Evolutionary conservation across 2,797 vertebrate genomes (phyloP).

Genomic region (Galagoides demidoff): DNA sequence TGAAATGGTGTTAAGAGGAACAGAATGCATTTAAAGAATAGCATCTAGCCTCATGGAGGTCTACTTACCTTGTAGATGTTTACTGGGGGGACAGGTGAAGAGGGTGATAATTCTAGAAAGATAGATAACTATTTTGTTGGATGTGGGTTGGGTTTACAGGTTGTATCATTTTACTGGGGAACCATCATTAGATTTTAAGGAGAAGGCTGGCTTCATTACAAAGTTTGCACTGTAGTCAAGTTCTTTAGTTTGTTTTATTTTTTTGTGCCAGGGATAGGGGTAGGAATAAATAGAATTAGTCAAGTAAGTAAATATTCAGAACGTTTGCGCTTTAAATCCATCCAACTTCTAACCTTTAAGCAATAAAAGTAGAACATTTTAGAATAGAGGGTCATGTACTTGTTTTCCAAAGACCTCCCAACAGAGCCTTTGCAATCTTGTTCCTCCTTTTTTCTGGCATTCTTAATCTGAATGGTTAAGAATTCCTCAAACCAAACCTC

Average conservation of each 20-base stretch:
- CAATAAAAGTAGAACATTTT: not conserved
- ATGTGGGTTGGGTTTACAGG: not conserved
- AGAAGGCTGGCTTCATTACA: not conserved
- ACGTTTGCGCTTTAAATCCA: not conserved
- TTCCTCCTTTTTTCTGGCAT: not conserved
- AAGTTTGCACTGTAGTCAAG: not conserved
- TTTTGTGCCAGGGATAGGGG: not conserved
- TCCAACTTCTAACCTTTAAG: not conserved
- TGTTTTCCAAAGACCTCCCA: not conserved
- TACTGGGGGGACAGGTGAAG: not conserved
- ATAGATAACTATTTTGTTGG: not conserved
- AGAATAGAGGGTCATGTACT: not conserved
- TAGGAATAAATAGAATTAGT: not conserved
- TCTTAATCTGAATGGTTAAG: not conserved
- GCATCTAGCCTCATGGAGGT: not conserved
- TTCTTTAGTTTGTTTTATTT: not conserved
- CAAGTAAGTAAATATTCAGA: not conserved
- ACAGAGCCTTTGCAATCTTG: not conserved
- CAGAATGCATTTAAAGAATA: not conserved
- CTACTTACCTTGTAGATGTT: not conserved
- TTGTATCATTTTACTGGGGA: slow-evolving; percentile 1
- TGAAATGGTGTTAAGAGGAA: not conserved
- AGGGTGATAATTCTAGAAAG: not conserved
- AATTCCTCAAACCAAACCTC: not conserved
- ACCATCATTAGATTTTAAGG: not conserved